A percentile compares a stretch with the other conserved stretches of the same genome.
These are phyloP conservation scores for Nycticryphes semicollaris DNA, from an alignment of 2,113 vertebrate genomes.

Conservation along the genomic window DNA sequence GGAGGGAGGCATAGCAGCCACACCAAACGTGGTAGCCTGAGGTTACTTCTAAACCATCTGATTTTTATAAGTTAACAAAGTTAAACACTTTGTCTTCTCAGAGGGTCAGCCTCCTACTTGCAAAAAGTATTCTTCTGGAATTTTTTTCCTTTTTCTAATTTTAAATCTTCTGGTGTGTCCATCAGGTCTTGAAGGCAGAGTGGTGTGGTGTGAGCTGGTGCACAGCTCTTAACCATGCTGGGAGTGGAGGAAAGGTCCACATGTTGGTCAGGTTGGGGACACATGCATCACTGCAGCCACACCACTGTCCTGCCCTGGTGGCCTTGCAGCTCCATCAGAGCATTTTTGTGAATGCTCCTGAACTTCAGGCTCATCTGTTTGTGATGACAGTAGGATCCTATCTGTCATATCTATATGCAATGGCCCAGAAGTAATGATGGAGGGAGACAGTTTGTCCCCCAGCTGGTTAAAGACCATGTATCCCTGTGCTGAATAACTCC, in stretches of 20 bases:
- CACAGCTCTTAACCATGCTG: not conserved
- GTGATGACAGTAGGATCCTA: not conserved
- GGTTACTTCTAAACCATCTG: too few species aligned
- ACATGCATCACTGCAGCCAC: not conserved
- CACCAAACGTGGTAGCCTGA: not conserved
- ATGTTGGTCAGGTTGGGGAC: rapidly evolving
- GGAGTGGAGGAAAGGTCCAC: not conserved
- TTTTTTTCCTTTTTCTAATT: too few species aligned
- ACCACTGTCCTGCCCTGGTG: not conserved
- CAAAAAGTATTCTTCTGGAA: not conserved
- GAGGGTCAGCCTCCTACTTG: not conserved
- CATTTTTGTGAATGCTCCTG: rapidly evolving
- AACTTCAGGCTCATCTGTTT: not conserved
- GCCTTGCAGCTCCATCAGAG: not conserved
- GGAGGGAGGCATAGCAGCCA: not conserved
- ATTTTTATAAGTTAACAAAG: not conserved
- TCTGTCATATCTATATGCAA: rapidly evolving
- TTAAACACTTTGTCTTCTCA: not conserved
- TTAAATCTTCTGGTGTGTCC: not conserved
- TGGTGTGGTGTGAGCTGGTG: not conserved
- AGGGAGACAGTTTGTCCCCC: not conserved
- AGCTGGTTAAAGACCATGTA: not conserved
- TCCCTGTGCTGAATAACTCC: not conserved
- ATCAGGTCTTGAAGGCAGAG: not conserved
- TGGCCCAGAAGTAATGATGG: not conserved